Conservation (phyloP, 1,140 invertebrate genomes). For the Capitella teleta region DNA sequence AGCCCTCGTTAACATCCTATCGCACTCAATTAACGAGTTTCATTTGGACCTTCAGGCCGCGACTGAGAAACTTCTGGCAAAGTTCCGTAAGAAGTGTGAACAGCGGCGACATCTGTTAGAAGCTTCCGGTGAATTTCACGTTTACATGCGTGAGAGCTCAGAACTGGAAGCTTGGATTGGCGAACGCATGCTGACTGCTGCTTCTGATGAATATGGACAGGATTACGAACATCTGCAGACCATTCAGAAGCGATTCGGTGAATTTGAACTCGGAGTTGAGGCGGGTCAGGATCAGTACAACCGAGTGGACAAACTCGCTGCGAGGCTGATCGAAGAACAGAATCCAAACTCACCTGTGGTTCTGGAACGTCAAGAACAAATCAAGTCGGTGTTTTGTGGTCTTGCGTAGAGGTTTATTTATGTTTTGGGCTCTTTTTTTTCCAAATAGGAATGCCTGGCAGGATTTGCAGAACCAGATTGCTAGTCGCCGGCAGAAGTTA, state of each 20-base stretch:
- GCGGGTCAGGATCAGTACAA: conserved; percentile 83
- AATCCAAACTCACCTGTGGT: conserved; percentile 66
- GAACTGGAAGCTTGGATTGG: conserved; percentile 90
- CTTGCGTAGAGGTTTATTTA: background rate
- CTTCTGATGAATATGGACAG: conserved; percentile 89
- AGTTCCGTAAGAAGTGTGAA: conserved; percentile 67
- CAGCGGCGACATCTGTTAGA: conserved; percentile 71
- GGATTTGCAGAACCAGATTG: conserved; percentile 70
- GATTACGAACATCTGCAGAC: conserved; percentile 90
- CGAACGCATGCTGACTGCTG: conserved; percentile 79
- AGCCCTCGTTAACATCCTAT: no score
- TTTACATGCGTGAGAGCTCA: conserved; percentile 79
- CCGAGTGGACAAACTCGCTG: conserved; percentile 81
- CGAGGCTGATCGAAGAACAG: conserved; percentile 75
- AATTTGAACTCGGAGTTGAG: conserved; percentile 83
- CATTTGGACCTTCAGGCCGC: conserved; percentile 21
- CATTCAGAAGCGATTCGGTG: conserved; percentile 85
- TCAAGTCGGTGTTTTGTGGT: conserved; percentile 55
- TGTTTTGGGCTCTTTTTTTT: background rate
- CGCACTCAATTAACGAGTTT: no score
- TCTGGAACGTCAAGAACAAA: conserved; percentile 59
- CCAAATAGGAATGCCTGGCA: conserved; percentile 70
- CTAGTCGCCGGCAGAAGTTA: conserved; percentile 70
- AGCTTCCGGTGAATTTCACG: conserved; percentile 81
- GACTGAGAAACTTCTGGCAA: conserved; percentile 60